phyloP scores from a whole-genome alignment of 2,797 vertebrate genomes.

The Phataginus tricuspis region DNA sequence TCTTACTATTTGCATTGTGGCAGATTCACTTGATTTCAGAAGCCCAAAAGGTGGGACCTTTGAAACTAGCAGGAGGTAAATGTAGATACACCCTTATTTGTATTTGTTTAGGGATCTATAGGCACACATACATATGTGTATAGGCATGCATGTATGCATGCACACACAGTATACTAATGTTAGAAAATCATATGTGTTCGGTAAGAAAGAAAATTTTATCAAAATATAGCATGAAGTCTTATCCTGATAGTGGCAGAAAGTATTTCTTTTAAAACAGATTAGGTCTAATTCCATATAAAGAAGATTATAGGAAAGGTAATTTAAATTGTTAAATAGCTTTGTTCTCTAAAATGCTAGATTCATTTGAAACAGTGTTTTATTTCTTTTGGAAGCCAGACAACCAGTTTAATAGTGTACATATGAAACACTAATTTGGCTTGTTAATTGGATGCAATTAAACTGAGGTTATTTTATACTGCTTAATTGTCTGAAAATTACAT shows the following conservation, averaged over 20 bases:
- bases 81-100: not conserved
- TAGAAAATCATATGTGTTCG: not conserved
- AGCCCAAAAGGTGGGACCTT: constrained; percentile 26
- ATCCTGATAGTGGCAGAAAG: constrained; percentile 53
- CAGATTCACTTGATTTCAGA: constrained; percentile 60
- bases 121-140: not conserved
- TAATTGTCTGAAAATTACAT: constrained; percentile 79
- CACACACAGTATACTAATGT: not conserved
- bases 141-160: not conserved
- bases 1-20: constrained; percentile 54
- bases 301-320: constrained; percentile 76
- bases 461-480: constrained; percentile 78
- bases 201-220: constrained; percentile 27
- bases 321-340: constrained; percentile 77
- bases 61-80: not conserved
- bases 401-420: constrained; percentile 78
- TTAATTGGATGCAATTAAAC: constrained; percentile 73
- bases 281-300: constrained; percentile 70
- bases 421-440: constrained; percentile 77
- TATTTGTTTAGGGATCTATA: constrained; percentile 38
- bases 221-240: constrained; percentile 15
- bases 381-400: constrained; percentile 80
- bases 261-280: constrained; percentile 70
- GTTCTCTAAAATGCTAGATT: constrained; percentile 72
- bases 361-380: constrained; percentile 77